A percentile compares a stretch with the other conserved stretches of the same genome.
Conservation (phyloP, 2,888 invertebrate species). For the Camptogramma bilineatum region DNA sequence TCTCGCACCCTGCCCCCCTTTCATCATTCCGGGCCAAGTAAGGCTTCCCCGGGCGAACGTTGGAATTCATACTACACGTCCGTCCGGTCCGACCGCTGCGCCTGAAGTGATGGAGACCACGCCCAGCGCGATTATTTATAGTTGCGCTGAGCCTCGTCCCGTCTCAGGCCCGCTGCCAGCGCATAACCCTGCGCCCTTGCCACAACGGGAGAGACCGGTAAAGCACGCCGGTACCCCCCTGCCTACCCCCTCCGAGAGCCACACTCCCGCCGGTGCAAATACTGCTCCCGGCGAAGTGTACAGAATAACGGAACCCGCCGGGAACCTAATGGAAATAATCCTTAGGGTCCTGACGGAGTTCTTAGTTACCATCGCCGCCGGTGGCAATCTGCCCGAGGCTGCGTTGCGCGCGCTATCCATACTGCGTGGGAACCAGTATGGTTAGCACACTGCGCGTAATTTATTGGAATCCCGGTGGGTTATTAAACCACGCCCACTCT, state of each 20-base stretch:
- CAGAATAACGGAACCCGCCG: not conserved
- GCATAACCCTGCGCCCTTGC: no score
- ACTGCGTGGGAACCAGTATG: not conserved
- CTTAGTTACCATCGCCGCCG: not conserved
- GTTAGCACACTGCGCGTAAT: constrained; percentile 4
- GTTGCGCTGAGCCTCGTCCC: no score
- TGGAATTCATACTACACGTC: no score
- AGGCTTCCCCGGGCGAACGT: no score
- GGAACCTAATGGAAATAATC: not conserved
- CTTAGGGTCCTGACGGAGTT: not conserved
- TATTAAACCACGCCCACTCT: not conserved
- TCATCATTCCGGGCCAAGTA: no score
- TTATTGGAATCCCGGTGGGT: constrained; percentile 30
- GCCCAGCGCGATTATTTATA: not conserved
- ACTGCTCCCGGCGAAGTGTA: no score
- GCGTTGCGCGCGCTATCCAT: not conserved
- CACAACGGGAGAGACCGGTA: no score
- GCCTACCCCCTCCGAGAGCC: no score
- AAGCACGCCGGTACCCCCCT: no score
- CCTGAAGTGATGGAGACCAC: not conserved
- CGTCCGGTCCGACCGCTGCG: not conserved
- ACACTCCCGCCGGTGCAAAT: no score
- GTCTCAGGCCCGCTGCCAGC: no score
- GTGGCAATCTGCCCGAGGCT: not conserved
- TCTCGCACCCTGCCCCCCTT: no score